phyloP scores from a whole-genome alignment of 92 coral and sea anemone species.

The Muricea muricata region DNA sequence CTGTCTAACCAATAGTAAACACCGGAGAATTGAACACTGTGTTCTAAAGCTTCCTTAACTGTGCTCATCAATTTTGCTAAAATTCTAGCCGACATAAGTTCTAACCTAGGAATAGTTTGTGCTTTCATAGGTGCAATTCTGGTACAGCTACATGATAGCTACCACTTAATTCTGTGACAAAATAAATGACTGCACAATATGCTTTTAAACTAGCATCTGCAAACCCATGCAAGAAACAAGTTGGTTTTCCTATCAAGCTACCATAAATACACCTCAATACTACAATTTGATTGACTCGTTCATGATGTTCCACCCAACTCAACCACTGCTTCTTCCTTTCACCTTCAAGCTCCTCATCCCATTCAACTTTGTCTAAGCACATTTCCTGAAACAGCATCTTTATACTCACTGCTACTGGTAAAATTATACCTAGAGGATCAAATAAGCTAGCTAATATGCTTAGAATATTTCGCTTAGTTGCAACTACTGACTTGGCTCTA shows the following conservation, averaged over 20 bases:
- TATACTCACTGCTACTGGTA: slow-evolving; percentile 42
- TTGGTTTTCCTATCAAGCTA: neutral
- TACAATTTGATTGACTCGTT: slow-evolving; percentile 2
- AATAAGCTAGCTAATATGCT: slow-evolving; percentile 47
- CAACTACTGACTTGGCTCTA: slow-evolving; percentile 12
- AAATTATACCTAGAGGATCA: slow-evolving; percentile 54
- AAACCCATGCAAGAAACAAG: neutral
- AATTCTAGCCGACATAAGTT: neutral
- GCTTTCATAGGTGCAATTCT: neutral
- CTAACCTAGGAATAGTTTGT: neutral
- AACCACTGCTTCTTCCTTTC: slow-evolving; percentile 35
- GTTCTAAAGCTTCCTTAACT: neutral
- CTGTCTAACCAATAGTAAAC: neutral
- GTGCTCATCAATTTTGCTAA: neutral
- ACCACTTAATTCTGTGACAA: neutral
- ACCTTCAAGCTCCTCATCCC: slow-evolving; percentile 47
- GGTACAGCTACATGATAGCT: neutral
- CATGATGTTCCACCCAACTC: slow-evolving; percentile 40
- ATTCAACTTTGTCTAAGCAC: slow-evolving; percentile 43
- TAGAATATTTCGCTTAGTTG: slow-evolving; percentile 40
- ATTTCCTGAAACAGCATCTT: slow-evolving; percentile 48
- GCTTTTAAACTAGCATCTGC: neutral
- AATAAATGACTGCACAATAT: neutral
- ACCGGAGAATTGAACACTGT: neutral
- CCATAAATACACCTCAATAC: slow-evolving; percentile 51